Percentiles rank a stretch among this genome's conserved stretches.
Conservation (phyloP, 2,888 invertebrate species). For the Empis stercorea region DNA sequence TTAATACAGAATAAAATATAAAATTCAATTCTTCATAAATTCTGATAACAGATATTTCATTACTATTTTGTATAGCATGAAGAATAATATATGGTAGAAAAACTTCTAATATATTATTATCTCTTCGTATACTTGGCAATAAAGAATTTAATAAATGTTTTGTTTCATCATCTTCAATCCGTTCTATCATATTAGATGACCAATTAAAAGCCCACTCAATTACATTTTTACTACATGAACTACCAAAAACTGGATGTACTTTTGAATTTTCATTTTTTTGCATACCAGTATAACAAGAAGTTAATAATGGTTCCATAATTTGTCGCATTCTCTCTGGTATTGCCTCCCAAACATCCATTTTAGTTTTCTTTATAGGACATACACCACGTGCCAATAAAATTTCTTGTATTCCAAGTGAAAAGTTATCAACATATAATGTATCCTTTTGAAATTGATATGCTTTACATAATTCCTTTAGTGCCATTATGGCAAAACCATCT, state of each 20-base stretch:
- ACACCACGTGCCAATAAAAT: constrained; percentile 59
- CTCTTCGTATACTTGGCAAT: constrained; percentile 61
- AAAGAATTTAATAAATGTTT: constrained; percentile 53
- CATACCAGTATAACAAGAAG: constrained; percentile 48
- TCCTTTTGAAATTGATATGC: constrained; percentile 68
- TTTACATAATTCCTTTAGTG: constrained; percentile 54
- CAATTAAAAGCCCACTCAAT: constrained; percentile 67
- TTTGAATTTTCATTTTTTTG: constrained; percentile 24
- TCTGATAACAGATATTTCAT: constrained; percentile 31
- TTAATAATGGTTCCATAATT: constrained; percentile 60
- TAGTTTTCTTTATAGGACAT: constrained; percentile 46
- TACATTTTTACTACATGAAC: constrained; percentile 51
- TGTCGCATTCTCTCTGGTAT: constrained; percentile 60
- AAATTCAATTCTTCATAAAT: constrained; percentile 40
- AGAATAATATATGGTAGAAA: constrained; percentile 63
- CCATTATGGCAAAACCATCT: constrained; percentile 54
- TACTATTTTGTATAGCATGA: constrained; percentile 46
- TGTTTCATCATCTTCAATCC: constrained; percentile 45
- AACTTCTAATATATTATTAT: constrained; percentile 54
- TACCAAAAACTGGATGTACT: constrained; percentile 52
- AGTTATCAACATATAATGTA: constrained; percentile 64
- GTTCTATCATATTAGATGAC: constrained; percentile 54
- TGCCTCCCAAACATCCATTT: constrained; percentile 53
- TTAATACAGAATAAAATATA: constrained; percentile 38
- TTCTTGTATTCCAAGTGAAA: constrained; percentile 69